Evolutionary conservation across 2,797 vertebrate genomes (phyloP).

Genomic region (Onychomys torridus): DNA sequence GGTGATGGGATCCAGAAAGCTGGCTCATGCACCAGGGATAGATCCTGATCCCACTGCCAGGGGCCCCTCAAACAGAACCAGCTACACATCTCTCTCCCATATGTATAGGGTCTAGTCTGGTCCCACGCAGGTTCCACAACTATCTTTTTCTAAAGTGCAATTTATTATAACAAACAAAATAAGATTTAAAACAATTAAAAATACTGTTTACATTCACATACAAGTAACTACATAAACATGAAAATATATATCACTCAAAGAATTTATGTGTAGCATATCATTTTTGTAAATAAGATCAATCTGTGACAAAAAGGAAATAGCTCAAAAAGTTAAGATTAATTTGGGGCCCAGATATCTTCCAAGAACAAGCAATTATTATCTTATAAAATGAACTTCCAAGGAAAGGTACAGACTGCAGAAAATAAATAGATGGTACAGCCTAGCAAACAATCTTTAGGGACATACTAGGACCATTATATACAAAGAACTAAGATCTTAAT

Average conservation of each 20-base stretch:
- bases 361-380: background rate
- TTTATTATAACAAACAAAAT: background rate
- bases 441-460: background rate
- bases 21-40: too few species aligned
- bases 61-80: too few species aligned
- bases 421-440: background rate
- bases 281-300: background rate
- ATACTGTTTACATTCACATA: background rate
- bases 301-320: background rate
- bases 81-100: too few species aligned
- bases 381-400: background rate
- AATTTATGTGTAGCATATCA: background rate
- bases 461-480: fast-evolving
- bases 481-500: background rate
- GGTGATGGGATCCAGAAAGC: too few species aligned
- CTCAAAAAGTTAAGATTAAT: background rate
- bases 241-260: background rate
- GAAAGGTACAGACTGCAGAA: fast-evolving
- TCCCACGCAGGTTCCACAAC: background rate
- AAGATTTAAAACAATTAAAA: background rate
- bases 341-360: background rate
- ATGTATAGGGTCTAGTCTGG: too few species aligned
- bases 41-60: too few species aligned
- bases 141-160: background rate
- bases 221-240: background rate